phyloP scores from a whole-genome alignment of 2,888 invertebrate genomes.

The Hirtodrosophila alboralis region DNA sequence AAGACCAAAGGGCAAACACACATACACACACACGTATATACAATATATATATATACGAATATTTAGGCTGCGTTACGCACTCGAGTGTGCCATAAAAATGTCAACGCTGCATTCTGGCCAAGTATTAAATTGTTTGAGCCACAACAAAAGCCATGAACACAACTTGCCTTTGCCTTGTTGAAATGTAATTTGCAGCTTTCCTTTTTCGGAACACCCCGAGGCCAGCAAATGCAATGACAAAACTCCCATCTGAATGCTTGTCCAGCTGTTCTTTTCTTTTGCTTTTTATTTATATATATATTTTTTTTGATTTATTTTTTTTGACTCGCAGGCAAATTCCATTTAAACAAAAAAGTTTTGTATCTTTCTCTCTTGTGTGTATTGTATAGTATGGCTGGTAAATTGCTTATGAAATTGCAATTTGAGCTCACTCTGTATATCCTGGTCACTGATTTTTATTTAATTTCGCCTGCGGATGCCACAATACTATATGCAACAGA shows the following conservation, averaged over 20 bases:
- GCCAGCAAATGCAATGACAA: slow-evolving; percentile 54
- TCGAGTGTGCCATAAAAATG: slow-evolving; percentile 71
- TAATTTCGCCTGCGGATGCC: slow-evolving; percentile 67
- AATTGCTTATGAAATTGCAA: slow-evolving; percentile 82
- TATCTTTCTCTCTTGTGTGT: slow-evolving; percentile 32
- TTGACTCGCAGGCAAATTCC: slow-evolving; percentile 55
- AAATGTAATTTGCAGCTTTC: slow-evolving; percentile 75
- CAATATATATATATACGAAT: too few species aligned
- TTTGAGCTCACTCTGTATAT: slow-evolving; percentile 70
- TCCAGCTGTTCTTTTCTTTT: slow-evolving; percentile 48
- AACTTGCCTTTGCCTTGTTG: slow-evolving; percentile 57
- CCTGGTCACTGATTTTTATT: slow-evolving; percentile 73
- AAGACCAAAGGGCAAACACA: slow-evolving; percentile 3
- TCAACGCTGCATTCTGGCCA: slow-evolving; percentile 58
- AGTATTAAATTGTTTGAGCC: slow-evolving; percentile 57
- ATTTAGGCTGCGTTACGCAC: slow-evolving; percentile 42
- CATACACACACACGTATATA: background rate
- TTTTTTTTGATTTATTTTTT: slow-evolving; percentile 8
- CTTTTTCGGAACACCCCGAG: slow-evolving; percentile 35
- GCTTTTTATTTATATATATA: too few species aligned
- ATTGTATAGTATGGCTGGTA: slow-evolving; percentile 47
- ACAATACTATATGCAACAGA: slow-evolving; percentile 34
- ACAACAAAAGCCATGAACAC: slow-evolving; percentile 48
- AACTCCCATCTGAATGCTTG: slow-evolving; percentile 43
- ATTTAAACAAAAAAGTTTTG: slow-evolving; percentile 61